Conservation (phyloP, 2,888 invertebrate species). For the Athalia cordata region DNA sequence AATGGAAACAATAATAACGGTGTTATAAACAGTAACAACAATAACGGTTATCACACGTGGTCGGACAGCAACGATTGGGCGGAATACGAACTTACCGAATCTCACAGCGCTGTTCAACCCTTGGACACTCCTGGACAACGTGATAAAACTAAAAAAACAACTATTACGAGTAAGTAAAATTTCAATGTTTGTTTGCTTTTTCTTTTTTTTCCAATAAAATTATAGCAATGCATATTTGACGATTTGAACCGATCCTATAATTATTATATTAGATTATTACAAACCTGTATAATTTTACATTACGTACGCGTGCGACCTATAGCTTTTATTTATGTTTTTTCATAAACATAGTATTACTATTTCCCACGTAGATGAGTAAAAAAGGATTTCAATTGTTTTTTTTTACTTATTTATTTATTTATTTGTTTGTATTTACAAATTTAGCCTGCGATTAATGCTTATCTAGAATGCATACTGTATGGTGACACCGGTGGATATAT, state of each 20-base stretch:
- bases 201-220: neutral
- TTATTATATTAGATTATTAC: conserved; percentile 7
- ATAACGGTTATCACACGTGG: conserved; percentile 38
- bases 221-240: conserved; percentile 22
- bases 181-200: neutral
- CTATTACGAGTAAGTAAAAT: conserved; percentile 38
- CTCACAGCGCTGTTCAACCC: conserved; percentile 29
- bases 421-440: neutral
- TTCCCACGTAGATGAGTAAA: too few species aligned
- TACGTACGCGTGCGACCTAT: neutral
- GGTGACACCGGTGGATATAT: too few species aligned
- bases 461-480: neutral
- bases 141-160: conserved; percentile 24
- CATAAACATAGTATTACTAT: too few species aligned
- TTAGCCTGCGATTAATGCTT: neutral
- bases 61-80: conserved; percentile 42
- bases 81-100: conserved; percentile 37
- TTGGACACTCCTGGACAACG: conserved; percentile 9
- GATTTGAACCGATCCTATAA: conserved; percentile 21
- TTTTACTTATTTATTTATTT: too few species aligned
- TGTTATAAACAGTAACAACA: conserved; percentile 16
- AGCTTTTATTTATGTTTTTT: too few species aligned
- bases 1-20: conserved; percentile 1
- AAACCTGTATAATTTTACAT: neutral
- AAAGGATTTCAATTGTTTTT: too few species aligned